phyloP scores from a whole-genome alignment of 2,888 invertebrate genomes.

The Yponomeuta sedellus region DNA sequence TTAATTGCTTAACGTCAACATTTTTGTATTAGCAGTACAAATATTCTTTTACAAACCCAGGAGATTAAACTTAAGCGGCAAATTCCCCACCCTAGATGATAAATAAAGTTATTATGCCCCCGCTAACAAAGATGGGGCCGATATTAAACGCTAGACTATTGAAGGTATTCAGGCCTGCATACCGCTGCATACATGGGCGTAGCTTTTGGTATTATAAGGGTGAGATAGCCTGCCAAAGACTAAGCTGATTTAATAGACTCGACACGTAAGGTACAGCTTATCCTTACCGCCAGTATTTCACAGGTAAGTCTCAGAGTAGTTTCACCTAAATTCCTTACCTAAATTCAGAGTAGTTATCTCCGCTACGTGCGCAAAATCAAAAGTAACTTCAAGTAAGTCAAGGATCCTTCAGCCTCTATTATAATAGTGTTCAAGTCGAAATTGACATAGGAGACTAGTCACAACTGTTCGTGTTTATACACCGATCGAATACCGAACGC shows the following conservation, averaged over 20 bases:
- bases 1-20: not conserved
- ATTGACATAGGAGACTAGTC: conserved; percentile 33
- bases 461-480: conserved; percentile 31
- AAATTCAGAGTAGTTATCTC: not conserved
- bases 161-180: conserved; percentile 11
- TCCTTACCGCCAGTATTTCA: not conserved
- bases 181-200: conserved; percentile 15
- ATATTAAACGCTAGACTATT: conserved; percentile 9
- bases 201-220: conserved; percentile 12
- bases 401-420: conserved; percentile 34
- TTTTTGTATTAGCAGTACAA: not conserved
- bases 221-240: not conserved
- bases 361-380: not conserved
- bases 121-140: not conserved
- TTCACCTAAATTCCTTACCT: too few species aligned
- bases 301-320: not conserved
- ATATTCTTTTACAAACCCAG: not conserved
- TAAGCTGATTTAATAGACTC: not conserved
- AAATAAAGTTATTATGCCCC: not conserved
- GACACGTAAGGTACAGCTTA: not conserved
- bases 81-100: not conserved
- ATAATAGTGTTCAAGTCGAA: not conserved
- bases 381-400: conserved; percentile 4
- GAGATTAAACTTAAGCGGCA: not conserved
- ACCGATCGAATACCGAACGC: conserved; percentile 27